Base-by-base conservation (phyloP, 1,140 invertebrate genomes). In the Heliothis virescens region DNA sequence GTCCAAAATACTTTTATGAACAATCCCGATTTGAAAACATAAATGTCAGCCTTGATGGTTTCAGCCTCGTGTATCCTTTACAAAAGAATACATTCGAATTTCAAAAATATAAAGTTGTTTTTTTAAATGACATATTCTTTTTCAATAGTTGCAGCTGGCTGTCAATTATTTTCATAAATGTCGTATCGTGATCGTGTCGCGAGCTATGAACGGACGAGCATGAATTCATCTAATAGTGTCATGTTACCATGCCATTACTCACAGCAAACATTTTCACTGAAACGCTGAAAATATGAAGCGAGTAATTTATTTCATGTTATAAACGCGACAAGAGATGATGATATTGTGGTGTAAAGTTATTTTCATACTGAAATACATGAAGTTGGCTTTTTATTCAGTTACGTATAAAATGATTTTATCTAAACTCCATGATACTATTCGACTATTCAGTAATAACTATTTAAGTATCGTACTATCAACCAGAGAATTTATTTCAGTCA, bases 211-310 rank as follows among this genome's bases (percentile, higher is more conserved):
- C 11, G 21, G 13, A 55, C 73, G 65, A 59, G 71, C 79, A 65
- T 65, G 69, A 82, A 82, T 82, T 83, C 65, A 77, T 82, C 79
- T 83, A 85, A 86, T 85, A 85, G 83, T 87, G 81, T 87, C 84
- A 85, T 86, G 84, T 86, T 87, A 83, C 84, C 71, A 67, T 78
- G 76, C 83, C 82, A 87, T 87, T 86, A 86, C 80, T 85, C 84
- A 84, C 73, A 79, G 81, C 77, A 86, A 87, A 87, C 82, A 86
- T 87, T 87, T 85, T 82, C 77, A 82, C 60, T 77, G 67, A 74
- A 81, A 59, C 77, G 71, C 69, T 85, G 82, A 84, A 85, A 87
- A 83, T 79, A 79, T 62, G 82, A 75, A 60, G 29, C 73, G 47
- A 59, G 71, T 83, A 83, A 85, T 87, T 87, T 85, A 82, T 87